These are phyloP conservation scores for Hypotaenidia okinawae DNA, from an alignment of 2,797 vertebrate species.

Conservation along the genomic window DNA sequence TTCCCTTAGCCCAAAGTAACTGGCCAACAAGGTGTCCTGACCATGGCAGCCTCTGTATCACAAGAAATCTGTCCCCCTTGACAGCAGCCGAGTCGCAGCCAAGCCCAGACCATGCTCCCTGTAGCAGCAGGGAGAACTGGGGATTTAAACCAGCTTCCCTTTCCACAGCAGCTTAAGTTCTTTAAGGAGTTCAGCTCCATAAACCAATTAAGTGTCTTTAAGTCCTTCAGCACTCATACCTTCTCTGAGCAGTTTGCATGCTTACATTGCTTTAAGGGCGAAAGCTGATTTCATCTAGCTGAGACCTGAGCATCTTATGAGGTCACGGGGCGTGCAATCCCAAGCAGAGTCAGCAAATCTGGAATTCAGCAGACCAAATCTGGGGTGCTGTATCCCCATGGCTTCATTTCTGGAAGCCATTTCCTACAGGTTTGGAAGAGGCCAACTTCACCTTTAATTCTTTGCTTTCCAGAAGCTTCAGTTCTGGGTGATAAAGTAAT, in stretches of 20 bases:
- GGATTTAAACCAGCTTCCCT: constrained; percentile 40
- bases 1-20: background rate
- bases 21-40: background rate
- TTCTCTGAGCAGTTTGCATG: background rate
- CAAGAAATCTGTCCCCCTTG: background rate
- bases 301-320: background rate
- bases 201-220: constrained; percentile 53
- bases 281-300: constrained; percentile 3
- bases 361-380: background rate
- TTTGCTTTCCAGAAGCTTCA: background rate
- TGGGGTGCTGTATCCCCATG: background rate
- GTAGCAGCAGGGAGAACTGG: background rate
- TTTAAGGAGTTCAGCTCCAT: constrained; percentile 45
- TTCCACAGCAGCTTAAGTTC: constrained; percentile 40
- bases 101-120: background rate
- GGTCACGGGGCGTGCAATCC: background rate
- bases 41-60: background rate
- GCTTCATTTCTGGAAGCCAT: background rate
- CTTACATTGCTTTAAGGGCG: background rate
- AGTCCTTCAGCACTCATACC: constrained; percentile 3
- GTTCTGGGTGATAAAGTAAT: background rate
- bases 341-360: background rate
- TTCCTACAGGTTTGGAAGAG: background rate
- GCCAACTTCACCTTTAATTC: background rate
- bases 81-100: fast-evolving